A percentile compares a stretch with the other conserved stretches of the same genome.
These are phyloP conservation scores for Corythornis vintsioides DNA, from an alignment of 2,113 vertebrate species.

Conservation along the genomic window DNA sequence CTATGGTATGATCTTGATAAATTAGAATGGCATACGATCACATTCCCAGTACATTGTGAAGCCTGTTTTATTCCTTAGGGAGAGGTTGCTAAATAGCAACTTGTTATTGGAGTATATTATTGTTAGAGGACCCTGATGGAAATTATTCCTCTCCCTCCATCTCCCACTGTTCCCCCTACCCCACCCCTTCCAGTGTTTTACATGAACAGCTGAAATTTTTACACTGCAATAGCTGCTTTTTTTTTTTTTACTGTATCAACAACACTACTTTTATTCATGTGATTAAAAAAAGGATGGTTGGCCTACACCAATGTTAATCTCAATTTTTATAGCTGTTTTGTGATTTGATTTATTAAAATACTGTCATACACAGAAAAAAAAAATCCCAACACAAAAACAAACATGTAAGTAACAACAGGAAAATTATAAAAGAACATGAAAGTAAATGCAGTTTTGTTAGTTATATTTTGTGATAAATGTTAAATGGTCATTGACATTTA, in stretches of 20 bases:
- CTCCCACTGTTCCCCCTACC: fast-evolving
- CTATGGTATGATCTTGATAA: no score
- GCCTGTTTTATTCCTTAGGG: neutral
- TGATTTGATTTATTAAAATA: neutral
- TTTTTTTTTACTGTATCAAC: neutral
- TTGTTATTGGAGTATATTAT: neutral
- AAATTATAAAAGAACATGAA: neutral
- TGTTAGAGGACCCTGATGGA: neutral
- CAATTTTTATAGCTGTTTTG: neutral
- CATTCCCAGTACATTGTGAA: neutral
- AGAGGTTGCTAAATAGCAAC: neutral
- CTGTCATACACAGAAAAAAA: neutral
- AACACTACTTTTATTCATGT: neutral
- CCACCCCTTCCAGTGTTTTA: neutral
- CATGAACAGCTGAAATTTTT: neutral
- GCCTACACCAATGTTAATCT: neutral
- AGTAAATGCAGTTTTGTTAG: neutral
- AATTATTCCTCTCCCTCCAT: neutral
- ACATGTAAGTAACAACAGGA: neutral
- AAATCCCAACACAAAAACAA: neutral
- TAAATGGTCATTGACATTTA: neutral
- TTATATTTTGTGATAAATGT: neutral
- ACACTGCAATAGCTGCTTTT: neutral
- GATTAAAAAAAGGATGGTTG: neutral
- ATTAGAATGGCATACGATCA: neutral